Base-by-base conservation (phyloP, 37 sponge, comb jelly and placozoan species). In the Bolinopsis microptera region DNA sequence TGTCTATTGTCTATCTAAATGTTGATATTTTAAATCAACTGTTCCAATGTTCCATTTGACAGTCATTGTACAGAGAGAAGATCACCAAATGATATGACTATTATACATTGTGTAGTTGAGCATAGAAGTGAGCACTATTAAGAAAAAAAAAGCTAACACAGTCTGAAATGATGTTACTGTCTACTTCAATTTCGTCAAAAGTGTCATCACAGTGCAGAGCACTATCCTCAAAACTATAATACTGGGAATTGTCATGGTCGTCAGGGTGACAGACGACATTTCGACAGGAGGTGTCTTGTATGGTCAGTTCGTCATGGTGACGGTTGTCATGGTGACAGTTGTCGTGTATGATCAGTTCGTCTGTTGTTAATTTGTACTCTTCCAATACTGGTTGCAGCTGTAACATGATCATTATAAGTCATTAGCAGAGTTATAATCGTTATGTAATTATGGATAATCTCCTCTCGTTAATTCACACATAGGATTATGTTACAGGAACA, bases 351-450 rank as follows among this genome's bases (percentile, higher is more conserved):
- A 21, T 28, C 18, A 72, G 26, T 72, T 72, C 75, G 31, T n/a
- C 31, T 30, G 75, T 72, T 21, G 75, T 72, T n/a, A 72, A 72
- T 2, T 5, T 72, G 26, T 23, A 72, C 75, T 28, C 75, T 28
- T 72, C 75, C 26, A 72, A 72, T 28, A 72, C 75, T 23, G 75
- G 75, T 21, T 72, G 75, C 3, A 72, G 75, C 75, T 72, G 26
- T n/a, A 72, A 72, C 21, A 72, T n/a, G 31, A n/a, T n/a, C 3
- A 28, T 23, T 28, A 67, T 67, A 13, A 67, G 68, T 67, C 68
- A 67, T 13, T 13, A 21, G 21, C 18, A 21, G 68, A 21, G 68
- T 67, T 21, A 67, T n/a, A n/a, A n/a, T n/a, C n/a, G n/a, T n/a
- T n/a, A n/a, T n/a, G n/a, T n/a, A n/a, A n/a, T n/a, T n/a, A n/a